Conservation (phyloP, 2,113 vertebrate genomes). For the Podarcis cretensis region DNA sequence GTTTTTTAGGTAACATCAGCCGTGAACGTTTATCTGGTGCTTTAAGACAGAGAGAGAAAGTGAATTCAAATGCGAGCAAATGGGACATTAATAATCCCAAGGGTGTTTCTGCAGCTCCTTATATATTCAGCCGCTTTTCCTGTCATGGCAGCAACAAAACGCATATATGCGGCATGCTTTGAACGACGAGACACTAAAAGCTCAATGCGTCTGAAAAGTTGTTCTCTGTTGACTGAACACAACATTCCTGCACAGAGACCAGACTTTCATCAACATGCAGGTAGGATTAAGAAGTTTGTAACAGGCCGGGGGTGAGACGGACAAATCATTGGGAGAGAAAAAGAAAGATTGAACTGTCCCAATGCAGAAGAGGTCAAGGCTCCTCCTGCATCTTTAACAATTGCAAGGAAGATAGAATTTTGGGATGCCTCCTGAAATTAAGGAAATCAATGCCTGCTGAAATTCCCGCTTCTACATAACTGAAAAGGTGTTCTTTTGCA, state of each 20-base stretch:
- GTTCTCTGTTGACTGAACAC: neutral
- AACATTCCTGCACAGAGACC: neutral
- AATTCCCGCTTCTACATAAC: too few species aligned
- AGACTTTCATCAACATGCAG: neutral
- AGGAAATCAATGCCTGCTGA: too few species aligned
- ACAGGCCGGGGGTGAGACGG: neutral
- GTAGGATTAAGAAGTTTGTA: neutral
- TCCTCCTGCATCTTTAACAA: too few species aligned
- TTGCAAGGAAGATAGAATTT: too few species aligned
- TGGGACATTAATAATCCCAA: neutral
- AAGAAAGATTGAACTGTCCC: too few species aligned
- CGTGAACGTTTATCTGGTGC: slow-evolving; percentile 1
- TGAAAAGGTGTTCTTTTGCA: too few species aligned
- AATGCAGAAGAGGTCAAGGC: neutral
- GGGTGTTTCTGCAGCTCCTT: neutral
- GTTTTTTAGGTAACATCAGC: neutral
- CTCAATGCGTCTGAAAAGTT: neutral
- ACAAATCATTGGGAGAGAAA: too few species aligned
- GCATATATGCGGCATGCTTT: neutral
- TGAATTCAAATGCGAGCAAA: neutral
- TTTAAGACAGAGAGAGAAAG: slow-evolving; percentile 41
- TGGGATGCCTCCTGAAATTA: too few species aligned
- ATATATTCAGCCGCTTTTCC: neutral
- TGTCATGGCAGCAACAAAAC: slow-evolving; percentile 2
- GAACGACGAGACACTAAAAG: neutral